These are phyloP conservation scores for Watsonalla binaria DNA, from an alignment of 2,888 invertebrate genomes.

Conservation along the genomic window DNA sequence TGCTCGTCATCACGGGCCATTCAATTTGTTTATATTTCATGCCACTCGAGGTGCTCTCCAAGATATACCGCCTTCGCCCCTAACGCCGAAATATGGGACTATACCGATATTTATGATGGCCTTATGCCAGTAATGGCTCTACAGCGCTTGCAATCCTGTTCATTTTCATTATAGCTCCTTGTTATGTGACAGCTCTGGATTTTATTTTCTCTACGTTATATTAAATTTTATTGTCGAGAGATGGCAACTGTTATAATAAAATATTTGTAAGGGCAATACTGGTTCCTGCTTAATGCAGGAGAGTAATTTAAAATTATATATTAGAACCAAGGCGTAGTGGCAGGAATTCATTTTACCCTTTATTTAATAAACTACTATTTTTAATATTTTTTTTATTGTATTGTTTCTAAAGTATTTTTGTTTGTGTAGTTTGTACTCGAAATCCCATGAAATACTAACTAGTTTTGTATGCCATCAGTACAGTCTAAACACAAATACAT, in stretches of 20 bases:
- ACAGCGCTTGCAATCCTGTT: conserved; percentile 36
- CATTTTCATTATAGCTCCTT: conserved; percentile 36
- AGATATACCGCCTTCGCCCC: conserved; percentile 60
- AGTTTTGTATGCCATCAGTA: too few species aligned
- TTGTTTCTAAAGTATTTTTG: too few species aligned
- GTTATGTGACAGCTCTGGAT: conserved; percentile 15
- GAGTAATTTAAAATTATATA: too few species aligned
- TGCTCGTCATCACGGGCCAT: conserved; percentile 66
- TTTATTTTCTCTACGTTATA: conserved; percentile 11
- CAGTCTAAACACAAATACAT: too few species aligned
- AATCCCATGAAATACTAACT: too few species aligned
- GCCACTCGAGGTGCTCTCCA: conserved; percentile 65
- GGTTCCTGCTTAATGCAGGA: neutral
- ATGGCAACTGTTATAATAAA: neutral
- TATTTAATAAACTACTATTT: too few species aligned
- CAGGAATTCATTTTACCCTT: too few species aligned
- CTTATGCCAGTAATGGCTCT: conserved; percentile 62
- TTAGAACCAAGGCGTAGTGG: too few species aligned
- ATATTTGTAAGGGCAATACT: neutral
- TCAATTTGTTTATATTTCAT: conserved; percentile 78
- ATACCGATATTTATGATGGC: conserved; percentile 68
- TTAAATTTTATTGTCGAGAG: conserved; percentile 5
- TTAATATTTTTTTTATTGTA: too few species aligned
- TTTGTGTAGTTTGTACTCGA: too few species aligned
- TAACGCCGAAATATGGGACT: conserved; percentile 71